phyloP scores from a whole-genome alignment of 2,113 vertebrate species.

The Oryzias melastigma region DNA sequence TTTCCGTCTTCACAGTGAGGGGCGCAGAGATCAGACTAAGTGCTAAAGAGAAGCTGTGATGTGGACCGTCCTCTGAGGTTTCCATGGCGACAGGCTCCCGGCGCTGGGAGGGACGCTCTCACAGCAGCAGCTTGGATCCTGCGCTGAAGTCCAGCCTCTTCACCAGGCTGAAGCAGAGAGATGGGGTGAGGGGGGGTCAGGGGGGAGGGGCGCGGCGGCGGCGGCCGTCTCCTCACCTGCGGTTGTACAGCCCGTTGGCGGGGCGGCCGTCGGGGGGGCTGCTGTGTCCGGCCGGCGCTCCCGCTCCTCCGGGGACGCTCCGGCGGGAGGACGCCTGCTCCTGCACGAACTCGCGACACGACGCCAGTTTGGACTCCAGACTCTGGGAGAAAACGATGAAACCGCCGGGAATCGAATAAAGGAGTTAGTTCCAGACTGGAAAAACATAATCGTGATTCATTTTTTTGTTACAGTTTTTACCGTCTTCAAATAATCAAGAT shows the following conservation, averaged over 20 bases:
- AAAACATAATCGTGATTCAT: too few relatives aligned
- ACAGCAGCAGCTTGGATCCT: slow-evolving; percentile 89
- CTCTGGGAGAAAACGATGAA: slow-evolving; percentile 76
- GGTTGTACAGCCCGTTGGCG: slow-evolving; percentile 58
- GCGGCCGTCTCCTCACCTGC: slow-evolving; percentile 32
- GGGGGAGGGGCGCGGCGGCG: neutral
- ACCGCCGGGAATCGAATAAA: too few relatives aligned
- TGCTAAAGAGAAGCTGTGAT: slow-evolving; percentile 24
- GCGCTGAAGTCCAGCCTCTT: slow-evolving; percentile 87
- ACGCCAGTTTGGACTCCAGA: slow-evolving; percentile 92
- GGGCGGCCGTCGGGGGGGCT: slow-evolving; percentile 72
- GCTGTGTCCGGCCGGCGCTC: slow-evolving; percentile 58
- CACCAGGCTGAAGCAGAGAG: slow-evolving; percentile 59
- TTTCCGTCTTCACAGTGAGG: too few relatives aligned
- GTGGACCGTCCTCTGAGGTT: neutral
- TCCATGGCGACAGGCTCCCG: neutral
- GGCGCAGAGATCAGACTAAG: slow-evolving; percentile 36
- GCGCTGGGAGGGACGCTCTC: slow-evolving; percentile 33
- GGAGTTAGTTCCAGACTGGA: too few relatives aligned
- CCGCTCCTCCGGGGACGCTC: slow-evolving; percentile 51
- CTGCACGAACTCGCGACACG: slow-evolving; percentile 87
- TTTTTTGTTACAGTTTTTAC: too few relatives aligned
- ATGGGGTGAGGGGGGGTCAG: neutral
- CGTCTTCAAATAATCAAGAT: too few relatives aligned
- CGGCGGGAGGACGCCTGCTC: slow-evolving; percentile 80